Evolutionary conservation across 2,113 vertebrate genomes (phyloP).

Genomic region (Myotis davidii): DNA sequence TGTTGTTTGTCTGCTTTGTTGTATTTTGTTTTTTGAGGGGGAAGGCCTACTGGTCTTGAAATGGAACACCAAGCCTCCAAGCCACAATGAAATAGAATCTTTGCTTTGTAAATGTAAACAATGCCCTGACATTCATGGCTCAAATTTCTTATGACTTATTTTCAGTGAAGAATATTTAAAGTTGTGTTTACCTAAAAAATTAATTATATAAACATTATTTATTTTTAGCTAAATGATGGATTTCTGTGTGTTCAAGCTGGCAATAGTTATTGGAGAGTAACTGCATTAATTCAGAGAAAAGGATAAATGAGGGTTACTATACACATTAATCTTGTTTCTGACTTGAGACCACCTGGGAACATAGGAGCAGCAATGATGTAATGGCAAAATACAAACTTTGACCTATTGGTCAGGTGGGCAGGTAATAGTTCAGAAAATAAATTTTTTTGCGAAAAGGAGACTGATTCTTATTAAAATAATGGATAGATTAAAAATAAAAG

Average conservation of each 20-base stretch:
- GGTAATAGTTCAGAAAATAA: background rate
- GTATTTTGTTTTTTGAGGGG: background rate
- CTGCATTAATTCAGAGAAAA: background rate
- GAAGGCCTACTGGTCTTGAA: background rate
- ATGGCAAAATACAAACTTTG: background rate
- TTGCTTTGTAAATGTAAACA: background rate
- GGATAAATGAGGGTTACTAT: background rate
- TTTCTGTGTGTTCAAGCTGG: background rate
- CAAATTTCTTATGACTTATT: background rate
- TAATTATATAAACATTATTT: background rate
- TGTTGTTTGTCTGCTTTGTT: background rate
- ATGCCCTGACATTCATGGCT: background rate
- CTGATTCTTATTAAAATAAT: background rate
- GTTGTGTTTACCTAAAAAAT: background rate
- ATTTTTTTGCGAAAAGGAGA: background rate
- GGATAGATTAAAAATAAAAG: background rate
- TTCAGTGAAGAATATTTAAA: background rate
- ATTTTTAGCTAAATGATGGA: background rate
- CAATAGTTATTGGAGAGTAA: background rate
- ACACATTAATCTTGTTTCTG: background rate
- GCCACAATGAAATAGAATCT: background rate
- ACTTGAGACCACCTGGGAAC: background rate
- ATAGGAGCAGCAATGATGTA: background rate
- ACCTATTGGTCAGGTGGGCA: background rate
- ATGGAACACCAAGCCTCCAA: background rate